A percentile compares a stretch with the other conserved stretches of the same genome.
Evolutionary conservation across 2,113 vertebrate genomes (phyloP).

Genomic region (Eurystomus gularis): DNA sequence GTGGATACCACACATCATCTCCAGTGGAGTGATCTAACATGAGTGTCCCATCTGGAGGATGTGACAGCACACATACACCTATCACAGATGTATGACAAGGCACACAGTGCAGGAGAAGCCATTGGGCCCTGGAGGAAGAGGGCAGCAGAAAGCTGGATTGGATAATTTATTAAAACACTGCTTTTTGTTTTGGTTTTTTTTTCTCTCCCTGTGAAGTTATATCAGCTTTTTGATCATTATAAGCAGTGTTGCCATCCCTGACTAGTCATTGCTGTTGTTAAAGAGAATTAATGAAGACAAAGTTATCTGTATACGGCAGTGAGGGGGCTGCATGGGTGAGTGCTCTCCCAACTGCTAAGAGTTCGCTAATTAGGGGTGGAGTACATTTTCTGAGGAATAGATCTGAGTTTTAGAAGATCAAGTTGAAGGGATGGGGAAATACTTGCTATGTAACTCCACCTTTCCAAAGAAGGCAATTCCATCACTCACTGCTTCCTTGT

Average conservation of each 20-base stretch:
- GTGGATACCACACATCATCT: neutral
- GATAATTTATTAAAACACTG: neutral
- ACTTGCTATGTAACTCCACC: neutral
- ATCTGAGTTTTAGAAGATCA: neutral
- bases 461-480: neutral
- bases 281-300: neutral
- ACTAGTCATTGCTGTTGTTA: neutral
- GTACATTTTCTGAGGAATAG: neutral
- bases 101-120: neutral
- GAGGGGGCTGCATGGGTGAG: neutral
- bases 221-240: neutral
- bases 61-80: neutral
- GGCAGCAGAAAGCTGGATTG: neutral
- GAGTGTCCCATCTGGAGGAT: neutral
- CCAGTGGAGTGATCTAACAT: neutral
- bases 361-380: neutral
- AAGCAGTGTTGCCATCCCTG: neutral
- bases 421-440: neutral
- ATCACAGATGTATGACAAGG: neutral
- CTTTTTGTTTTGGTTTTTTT: neutral
- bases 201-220: neutral
- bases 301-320: neutral
- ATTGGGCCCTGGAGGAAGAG: neutral
- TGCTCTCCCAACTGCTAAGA: neutral
- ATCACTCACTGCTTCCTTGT: neutral